Conservation (phyloP, 2,888 invertebrate species). For the Abrostola tripartita region DNA sequence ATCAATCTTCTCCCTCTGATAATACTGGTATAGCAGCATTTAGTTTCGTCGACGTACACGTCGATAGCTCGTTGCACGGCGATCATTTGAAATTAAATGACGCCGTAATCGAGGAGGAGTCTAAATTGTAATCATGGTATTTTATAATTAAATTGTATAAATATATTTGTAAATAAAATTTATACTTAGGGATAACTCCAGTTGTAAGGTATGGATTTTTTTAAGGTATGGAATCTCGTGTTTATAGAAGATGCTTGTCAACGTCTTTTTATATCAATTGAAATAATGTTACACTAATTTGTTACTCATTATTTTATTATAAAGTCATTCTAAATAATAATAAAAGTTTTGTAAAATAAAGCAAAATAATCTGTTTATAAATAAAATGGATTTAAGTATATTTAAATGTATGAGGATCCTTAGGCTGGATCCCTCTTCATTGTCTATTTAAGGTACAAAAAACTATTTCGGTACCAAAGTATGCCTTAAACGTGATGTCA, state of each 20-base stretch:
- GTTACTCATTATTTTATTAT: conserved; percentile 36
- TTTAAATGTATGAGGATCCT: too few species aligned
- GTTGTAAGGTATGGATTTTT: conserved; percentile 31
- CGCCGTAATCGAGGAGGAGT: conserved; percentile 71
- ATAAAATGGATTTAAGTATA: conserved; percentile 5
- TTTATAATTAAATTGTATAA: not conserved
- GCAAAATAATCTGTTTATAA: conserved; percentile 46
- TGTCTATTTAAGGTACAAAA: too few species aligned
- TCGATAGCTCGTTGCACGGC: conserved; percentile 61
- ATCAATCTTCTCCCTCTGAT: conserved; percentile 77
- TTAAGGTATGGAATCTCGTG: conserved; percentile 46
- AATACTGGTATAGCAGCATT: conserved; percentile 68
- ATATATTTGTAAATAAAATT: conserved; percentile 14
- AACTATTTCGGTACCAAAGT: too few species aligned
- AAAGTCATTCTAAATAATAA: conserved; percentile 7
- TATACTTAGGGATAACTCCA: conserved; percentile 10
- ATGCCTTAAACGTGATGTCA: too few species aligned
- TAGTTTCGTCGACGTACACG: conserved; percentile 80
- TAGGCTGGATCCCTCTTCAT: too few species aligned
- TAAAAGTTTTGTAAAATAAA: conserved; percentile 30
- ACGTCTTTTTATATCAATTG: conserved; percentile 9
- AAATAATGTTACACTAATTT: conserved; percentile 31
- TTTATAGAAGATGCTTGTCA: conserved; percentile 18
- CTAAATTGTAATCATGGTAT: conserved; percentile 68
- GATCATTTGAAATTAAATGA: conserved; percentile 66